Evolutionary conservation across 1,140 invertebrate genomes (phyloP).

Genomic region (Drosophila bipectinata): DNA sequence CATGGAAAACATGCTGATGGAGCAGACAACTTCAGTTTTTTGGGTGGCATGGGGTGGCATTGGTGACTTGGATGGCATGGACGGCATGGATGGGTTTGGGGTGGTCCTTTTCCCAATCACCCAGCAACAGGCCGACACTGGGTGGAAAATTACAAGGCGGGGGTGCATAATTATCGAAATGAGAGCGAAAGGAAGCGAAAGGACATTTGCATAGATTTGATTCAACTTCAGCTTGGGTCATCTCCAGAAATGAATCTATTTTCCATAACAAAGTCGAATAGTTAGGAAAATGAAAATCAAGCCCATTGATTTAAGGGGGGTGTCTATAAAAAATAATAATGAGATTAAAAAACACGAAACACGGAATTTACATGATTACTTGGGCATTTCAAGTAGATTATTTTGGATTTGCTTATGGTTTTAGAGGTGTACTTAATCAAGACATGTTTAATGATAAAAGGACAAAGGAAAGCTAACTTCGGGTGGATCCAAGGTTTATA

Average conservation of each 20-base stretch:
- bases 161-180: slow-evolving; percentile 46
- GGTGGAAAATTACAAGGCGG: neutral
- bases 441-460: no score
- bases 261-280: slow-evolving; percentile 28
- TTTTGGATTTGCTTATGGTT: neutral
- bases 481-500: no score
- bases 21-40: slow-evolving; percentile 30
- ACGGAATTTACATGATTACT: neutral
- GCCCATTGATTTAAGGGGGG: neutral
- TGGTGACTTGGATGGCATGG: slow-evolving; percentile 5
- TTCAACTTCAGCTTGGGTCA: slow-evolving; percentile 8
- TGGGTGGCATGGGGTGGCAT: no score
- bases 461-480: no score
- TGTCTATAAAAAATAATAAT: neutral
- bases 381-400: neutral
- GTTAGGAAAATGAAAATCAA: neutral
- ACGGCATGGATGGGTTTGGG: neutral
- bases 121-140: slow-evolving; percentile 21
- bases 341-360: neutral
- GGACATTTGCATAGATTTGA: slow-evolving; percentile 31
- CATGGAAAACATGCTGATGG: slow-evolving; percentile 57
- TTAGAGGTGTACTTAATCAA: no score
- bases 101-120: neutral
- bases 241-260: slow-evolving; percentile 12
- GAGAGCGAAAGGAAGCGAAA: slow-evolving; percentile 40